phyloP scores from a whole-genome alignment of 2,797 vertebrate genomes.

The Alca torda region DNA sequence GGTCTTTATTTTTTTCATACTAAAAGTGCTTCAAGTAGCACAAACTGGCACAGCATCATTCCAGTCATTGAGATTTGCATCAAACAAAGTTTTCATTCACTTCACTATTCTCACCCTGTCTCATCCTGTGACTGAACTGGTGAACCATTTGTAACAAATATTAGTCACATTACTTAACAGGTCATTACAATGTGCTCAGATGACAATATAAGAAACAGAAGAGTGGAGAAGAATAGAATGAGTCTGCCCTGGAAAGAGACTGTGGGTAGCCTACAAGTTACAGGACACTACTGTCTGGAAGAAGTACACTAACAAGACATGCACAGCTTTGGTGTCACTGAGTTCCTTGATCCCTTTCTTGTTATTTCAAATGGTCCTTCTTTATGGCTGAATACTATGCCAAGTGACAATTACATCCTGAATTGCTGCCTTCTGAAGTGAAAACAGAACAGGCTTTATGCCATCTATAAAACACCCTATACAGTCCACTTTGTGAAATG shows the following conservation, averaged over 20 bases:
- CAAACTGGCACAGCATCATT: background rate
- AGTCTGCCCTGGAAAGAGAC: background rate
- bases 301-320: background rate
- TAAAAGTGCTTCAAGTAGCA: background rate
- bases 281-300: background rate
- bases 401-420: conserved; percentile 6
- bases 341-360: background rate
- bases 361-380: background rate
- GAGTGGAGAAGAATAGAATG: background rate
- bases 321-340: background rate
- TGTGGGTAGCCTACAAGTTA: background rate
- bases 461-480: background rate
- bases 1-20: background rate
- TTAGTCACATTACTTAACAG: background rate
- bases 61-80: background rate
- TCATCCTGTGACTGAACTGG: background rate
- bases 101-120: background rate
- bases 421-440: conserved; percentile 9
- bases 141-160: background rate
- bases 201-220: background rate
- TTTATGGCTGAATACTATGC: background rate
- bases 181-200: background rate
- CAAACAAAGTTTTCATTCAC: background rate
- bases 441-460: background rate
- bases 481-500: background rate